Evolutionary conservation across 2,113 vertebrate genomes (phyloP).

Genomic region (Puntigrus tetrazona): DNA sequence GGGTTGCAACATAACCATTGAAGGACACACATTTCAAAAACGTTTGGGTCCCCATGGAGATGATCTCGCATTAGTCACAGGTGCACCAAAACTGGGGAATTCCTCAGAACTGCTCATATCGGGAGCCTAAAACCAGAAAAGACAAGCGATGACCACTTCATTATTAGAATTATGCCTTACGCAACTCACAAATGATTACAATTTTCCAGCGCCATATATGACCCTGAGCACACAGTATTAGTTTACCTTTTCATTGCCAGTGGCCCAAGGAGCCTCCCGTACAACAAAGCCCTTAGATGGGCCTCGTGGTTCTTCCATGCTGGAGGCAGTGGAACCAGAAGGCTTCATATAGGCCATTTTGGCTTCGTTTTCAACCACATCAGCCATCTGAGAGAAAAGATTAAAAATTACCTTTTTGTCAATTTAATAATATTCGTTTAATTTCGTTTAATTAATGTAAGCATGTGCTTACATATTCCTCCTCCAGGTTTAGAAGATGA

Average conservation of each 20-base stretch:
- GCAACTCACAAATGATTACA: not conserved
- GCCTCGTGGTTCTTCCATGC: slow-evolving; percentile 80
- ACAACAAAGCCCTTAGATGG: slow-evolving; percentile 97
- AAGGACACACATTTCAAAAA: slow-evolving; percentile 77
- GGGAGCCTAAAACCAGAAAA: slow-evolving; percentile 79
- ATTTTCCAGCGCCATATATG: slow-evolving; percentile 35
- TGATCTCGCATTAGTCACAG: slow-evolving; percentile 86
- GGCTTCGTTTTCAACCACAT: slow-evolving; percentile 90
- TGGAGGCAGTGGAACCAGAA: slow-evolving; percentile 69
- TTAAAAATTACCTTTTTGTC: not conserved
- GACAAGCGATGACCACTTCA: not conserved
- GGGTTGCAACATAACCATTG: slow-evolving; percentile 52
- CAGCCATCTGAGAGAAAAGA: slow-evolving; percentile 79
- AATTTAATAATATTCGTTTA: not conserved
- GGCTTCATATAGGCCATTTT: slow-evolving; percentile 93
- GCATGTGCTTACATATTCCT: slow-evolving; percentile 89
- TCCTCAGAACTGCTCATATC: slow-evolving; percentile 99
- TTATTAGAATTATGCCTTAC: not conserved
- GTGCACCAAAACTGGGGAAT: slow-evolving; percentile 96
- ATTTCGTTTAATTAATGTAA: not conserved
- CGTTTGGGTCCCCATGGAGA: slow-evolving; percentile 98
- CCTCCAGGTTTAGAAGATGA: slow-evolving; percentile 95
- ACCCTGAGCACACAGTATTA: not conserved
- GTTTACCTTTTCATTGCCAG: slow-evolving; percentile 85
- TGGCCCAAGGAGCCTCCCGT: slow-evolving; percentile 95